Evolutionary conservation across 2,888 invertebrate genomes (phyloP).

Genomic region (Rosalia funebris): DNA sequence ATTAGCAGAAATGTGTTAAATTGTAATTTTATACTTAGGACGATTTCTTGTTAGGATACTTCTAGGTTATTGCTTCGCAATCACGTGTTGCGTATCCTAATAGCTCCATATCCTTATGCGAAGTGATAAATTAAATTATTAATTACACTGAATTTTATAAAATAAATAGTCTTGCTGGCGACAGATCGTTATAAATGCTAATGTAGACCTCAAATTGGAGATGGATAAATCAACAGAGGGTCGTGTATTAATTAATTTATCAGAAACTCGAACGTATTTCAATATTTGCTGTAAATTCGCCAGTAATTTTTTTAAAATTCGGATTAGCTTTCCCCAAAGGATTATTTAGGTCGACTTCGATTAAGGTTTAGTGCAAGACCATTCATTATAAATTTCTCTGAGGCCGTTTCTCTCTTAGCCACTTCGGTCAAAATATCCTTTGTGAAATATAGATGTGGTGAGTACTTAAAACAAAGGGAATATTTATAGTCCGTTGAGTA

Average conservation of each 20-base stretch:
- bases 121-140: neutral
- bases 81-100: too few species aligned
- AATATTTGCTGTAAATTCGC: neutral
- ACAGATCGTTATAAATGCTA: neutral
- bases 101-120: too few species aligned
- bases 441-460: neutral
- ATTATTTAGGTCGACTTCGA: neutral
- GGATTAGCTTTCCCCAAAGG: neutral
- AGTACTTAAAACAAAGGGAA: neutral
- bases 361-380: too few species aligned
- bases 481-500: neutral
- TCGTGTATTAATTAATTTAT: neutral
- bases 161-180: neutral
- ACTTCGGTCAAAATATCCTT: too few species aligned
- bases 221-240: neutral
- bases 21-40: too few species aligned
- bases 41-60: too few species aligned
- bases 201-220: neutral
- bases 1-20: too few species aligned
- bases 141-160: neutral
- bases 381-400: too few species aligned
- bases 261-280: neutral
- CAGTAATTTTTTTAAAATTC: neutral
- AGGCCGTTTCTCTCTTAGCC: too few species aligned
- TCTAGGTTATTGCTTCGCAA: too few species aligned